Evolutionary conservation across 2,888 invertebrate genomes (phyloP).

Genomic region (Cantharis rufa): DNA sequence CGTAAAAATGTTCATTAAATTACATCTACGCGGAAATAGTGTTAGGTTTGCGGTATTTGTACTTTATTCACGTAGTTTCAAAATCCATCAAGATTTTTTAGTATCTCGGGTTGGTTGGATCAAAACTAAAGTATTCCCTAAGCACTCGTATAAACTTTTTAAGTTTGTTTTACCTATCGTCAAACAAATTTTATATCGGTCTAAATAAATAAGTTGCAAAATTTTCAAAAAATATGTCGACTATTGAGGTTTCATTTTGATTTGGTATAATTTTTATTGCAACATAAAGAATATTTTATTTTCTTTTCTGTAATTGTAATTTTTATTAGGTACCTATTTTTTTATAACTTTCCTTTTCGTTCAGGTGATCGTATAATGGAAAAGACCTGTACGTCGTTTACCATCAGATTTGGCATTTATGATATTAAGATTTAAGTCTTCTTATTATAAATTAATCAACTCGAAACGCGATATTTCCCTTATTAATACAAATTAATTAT

Average conservation of each 20-base stretch:
- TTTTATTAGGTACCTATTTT: neutral
- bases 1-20: neutral
- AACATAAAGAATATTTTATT: neutral
- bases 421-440: neutral
- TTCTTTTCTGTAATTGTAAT: neutral
- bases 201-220: neutral
- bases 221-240: neutral
- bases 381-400: neutral
- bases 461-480: neutral
- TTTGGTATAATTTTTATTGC: neutral
- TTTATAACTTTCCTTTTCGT: neutral
- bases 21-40: neutral
- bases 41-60: neutral
- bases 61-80: neutral
- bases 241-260: neutral
- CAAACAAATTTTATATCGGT: neutral
- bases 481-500: neutral
- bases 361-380: neutral
- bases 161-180: neutral
- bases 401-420: neutral
- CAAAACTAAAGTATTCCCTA: slow-evolving; percentile 1
- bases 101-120: neutral
- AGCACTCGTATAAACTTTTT: neutral
- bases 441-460: neutral
- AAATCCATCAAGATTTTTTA: slow-evolving; percentile 3